These are phyloP conservation scores for Willowsia nigromaculata DNA, from an alignment of 2,888 invertebrate genomes.

Conservation along the genomic window DNA sequence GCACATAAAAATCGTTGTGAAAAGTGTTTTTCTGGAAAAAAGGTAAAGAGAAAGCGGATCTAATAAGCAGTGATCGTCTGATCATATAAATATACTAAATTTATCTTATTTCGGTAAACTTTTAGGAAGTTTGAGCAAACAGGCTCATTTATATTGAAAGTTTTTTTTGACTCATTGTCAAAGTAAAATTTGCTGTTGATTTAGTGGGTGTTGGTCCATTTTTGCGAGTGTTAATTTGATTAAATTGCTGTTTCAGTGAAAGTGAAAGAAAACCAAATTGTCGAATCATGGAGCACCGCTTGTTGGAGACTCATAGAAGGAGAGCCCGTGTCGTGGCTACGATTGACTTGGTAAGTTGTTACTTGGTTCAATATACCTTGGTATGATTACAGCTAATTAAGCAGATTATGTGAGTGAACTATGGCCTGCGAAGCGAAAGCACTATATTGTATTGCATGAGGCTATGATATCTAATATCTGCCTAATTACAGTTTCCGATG, in stretches of 20 bases:
- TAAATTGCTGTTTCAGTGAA: slow-evolving; percentile 5
- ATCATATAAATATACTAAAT: too few species aligned
- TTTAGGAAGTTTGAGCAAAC: too few species aligned
- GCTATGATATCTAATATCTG: too few species aligned
- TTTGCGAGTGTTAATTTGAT: neutral
- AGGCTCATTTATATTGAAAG: too few species aligned
- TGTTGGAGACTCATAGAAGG: slow-evolving; percentile 42
- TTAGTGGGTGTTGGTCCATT: neutral
- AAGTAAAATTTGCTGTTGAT: neutral
- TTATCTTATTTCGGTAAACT: too few species aligned
- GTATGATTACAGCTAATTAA: neutral
- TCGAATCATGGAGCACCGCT: slow-evolving; percentile 50
- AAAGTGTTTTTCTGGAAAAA: neutral
- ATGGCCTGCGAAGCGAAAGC: too few species aligned
- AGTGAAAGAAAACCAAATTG: neutral
- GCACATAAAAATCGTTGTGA: neutral
- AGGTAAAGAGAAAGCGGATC: neutral
- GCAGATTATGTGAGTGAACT: too few species aligned
- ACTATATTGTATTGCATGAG: too few species aligned
- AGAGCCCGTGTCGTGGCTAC: slow-evolving; percentile 70
- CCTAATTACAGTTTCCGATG: too few species aligned
- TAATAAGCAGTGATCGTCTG: neutral
- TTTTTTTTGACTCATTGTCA: neutral
- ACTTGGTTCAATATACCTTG: neutral
- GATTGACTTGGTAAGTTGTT: slow-evolving; percentile 67